Conservation (phyloP, 2,888 invertebrate genomes). For the Tubiluchus corallicola region DNA sequence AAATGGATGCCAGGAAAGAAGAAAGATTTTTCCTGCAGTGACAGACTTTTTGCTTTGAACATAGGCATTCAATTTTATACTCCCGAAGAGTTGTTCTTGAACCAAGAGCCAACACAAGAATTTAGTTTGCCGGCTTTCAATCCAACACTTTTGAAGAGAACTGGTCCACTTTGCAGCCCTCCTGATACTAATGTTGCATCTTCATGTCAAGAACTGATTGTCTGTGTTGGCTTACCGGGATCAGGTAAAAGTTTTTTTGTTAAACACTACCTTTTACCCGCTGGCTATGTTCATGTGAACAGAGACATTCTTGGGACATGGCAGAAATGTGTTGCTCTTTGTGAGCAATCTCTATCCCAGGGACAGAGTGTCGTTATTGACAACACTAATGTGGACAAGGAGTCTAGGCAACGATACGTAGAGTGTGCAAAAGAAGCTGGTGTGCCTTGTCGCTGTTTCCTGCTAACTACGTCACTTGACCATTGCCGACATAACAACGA, state of each 20-base stretch:
- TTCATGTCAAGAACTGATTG: constrained; percentile 37
- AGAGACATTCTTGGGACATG: constrained; percentile 62
- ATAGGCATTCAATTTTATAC: constrained; percentile 60
- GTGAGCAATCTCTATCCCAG: constrained; percentile 29
- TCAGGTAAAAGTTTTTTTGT: constrained; percentile 66
- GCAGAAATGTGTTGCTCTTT: constrained; percentile 54
- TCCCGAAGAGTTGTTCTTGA: constrained; percentile 80
- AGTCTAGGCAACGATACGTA: constrained; percentile 50
- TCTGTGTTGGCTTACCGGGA: constrained; percentile 55
- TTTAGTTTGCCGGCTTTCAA: constrained; percentile 32
- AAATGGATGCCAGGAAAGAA: constrained; percentile 45
- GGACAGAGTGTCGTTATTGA: constrained; percentile 56
- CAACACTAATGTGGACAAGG: constrained; percentile 71
- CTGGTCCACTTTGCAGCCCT: constrained; percentile 22
- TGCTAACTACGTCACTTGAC: constrained; percentile 46
- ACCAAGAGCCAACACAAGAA: constrained; percentile 26
- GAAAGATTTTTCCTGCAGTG: constrained; percentile 73
- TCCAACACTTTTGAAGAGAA: constrained; percentile 17
- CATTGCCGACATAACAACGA: constrained; percentile 62
- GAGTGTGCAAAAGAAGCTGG: constrained; percentile 20
- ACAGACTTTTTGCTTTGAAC: constrained; percentile 62
- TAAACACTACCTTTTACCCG: constrained; percentile 41
- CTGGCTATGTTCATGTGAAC: constrained; percentile 53
- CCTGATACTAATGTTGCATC: constrained; percentile 21
- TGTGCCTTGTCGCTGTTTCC: constrained; percentile 53